These are phyloP conservation scores for Lepidurus arcticus DNA, from an alignment of 1,140 invertebrate species.

Conservation along the genomic window DNA sequence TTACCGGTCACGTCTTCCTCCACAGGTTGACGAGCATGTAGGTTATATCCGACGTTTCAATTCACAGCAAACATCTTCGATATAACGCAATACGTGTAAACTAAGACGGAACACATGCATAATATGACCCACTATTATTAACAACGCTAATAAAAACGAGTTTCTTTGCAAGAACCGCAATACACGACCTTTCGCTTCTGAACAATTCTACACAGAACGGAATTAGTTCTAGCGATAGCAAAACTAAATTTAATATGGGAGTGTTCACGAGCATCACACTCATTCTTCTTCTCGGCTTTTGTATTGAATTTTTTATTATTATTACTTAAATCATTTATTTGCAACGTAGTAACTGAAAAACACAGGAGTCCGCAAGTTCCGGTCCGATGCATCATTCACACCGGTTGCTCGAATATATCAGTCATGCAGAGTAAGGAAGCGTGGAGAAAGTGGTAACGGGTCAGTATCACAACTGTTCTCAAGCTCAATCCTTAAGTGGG, in stretches of 20 bases:
- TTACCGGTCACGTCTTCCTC: slow-evolving; percentile 4
- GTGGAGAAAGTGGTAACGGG: slow-evolving; percentile 20
- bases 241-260: too few relatives aligned
- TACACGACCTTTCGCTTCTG: too few relatives aligned
- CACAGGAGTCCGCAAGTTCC: background rate
- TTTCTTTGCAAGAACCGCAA: background rate
- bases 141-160: background rate
- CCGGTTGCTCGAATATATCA: background rate
- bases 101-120: background rate
- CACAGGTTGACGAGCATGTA: background rate
- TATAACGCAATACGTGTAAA: background rate
- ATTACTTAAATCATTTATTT: background rate
- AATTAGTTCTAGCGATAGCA: too few relatives aligned
- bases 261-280: too few relatives aligned
- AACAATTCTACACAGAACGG: too few relatives aligned
- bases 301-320: background rate
- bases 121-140: background rate
- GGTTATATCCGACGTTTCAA: background rate
- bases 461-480: slow-evolving; percentile 12
- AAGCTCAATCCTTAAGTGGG: background rate
- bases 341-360: background rate
- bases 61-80: background rate
- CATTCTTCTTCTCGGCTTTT: background rate
- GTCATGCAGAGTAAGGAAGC: slow-evolving; percentile 3
- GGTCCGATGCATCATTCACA: background rate